Evolutionary conservation across 2,888 invertebrate genomes (phyloP).

Genomic region (Cataglyphis cursor): DNA sequence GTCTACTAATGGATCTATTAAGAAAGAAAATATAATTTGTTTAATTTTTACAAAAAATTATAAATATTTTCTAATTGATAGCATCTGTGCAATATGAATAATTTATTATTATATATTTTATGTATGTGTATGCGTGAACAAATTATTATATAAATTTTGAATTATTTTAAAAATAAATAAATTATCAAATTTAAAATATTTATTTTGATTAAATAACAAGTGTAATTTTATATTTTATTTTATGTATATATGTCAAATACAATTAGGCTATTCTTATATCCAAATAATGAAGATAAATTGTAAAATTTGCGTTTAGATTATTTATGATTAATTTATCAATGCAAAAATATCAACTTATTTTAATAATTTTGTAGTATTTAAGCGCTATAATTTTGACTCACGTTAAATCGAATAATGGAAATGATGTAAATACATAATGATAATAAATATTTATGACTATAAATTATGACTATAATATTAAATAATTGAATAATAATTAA

Average conservation of each 20-base stretch:
- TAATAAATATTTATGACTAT: not conserved
- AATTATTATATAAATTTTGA: not conserved
- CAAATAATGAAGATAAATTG: not conserved
- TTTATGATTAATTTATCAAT: not conserved
- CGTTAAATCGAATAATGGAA: not conserved
- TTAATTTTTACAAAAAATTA: not conserved
- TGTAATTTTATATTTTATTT: not conserved
- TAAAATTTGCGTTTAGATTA: not conserved
- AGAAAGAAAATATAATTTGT: slow-evolving; percentile 73
- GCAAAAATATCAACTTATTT: not conserved
- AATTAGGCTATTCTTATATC: not conserved
- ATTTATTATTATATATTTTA: not conserved
- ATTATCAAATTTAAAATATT: not conserved
- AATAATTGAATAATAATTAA: not conserved
- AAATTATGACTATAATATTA: not conserved
- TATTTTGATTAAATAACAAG: not conserved
- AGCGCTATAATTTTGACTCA: not conserved
- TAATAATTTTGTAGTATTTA: not conserved
- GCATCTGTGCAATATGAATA: not conserved
- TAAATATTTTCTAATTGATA: not conserved
- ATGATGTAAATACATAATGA: not conserved
- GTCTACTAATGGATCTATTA: slow-evolving; percentile 91
- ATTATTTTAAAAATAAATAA: not conserved
- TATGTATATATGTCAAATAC: not conserved
- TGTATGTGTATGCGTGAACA: too few species aligned